These are phyloP conservation scores for Hyperoplus immaculatus DNA, from an alignment of 2,797 vertebrate genomes.

Conservation along the genomic window DNA sequence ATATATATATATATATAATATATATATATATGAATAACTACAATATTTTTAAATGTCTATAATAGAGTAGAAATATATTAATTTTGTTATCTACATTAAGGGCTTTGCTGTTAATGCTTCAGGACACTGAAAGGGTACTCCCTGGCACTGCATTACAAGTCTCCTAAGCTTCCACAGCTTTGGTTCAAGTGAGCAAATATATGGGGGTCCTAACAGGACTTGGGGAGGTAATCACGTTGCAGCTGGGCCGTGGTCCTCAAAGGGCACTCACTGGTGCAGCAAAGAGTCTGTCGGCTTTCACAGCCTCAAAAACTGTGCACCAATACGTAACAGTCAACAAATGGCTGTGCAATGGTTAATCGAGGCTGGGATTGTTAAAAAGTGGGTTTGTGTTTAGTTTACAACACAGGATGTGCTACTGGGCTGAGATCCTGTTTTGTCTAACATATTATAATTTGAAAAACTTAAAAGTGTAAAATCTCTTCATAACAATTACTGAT, in stretches of 20 bases:
- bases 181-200: not conserved
- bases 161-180: slow-evolving; percentile 47
- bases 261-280: slow-evolving; percentile 42
- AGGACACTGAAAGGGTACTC: slow-evolving; percentile 34
- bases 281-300: slow-evolving; percentile 45
- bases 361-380: not conserved
- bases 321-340: not conserved
- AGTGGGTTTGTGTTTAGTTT: not conserved
- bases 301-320: slow-evolving; percentile 24
- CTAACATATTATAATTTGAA: not conserved
- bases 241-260: slow-evolving; percentile 23
- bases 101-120: slow-evolving; percentile 8
- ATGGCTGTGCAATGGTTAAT: not conserved
- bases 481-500: not conserved
- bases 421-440: not conserved
- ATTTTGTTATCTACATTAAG: not conserved
- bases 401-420: not conserved
- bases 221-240: not conserved
- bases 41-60: not conserved
- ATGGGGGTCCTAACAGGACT: not conserved
- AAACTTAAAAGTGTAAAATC: no score
- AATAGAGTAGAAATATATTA: not conserved
- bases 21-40: not conserved
- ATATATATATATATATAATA: not conserved
- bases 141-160: slow-evolving; percentile 31